A percentile compares a stretch with the other conserved stretches of the same genome.
Evolutionary conservation across 2,113 vertebrate species (phyloP).

Genomic region (Lophotis ruficrista): DNA sequence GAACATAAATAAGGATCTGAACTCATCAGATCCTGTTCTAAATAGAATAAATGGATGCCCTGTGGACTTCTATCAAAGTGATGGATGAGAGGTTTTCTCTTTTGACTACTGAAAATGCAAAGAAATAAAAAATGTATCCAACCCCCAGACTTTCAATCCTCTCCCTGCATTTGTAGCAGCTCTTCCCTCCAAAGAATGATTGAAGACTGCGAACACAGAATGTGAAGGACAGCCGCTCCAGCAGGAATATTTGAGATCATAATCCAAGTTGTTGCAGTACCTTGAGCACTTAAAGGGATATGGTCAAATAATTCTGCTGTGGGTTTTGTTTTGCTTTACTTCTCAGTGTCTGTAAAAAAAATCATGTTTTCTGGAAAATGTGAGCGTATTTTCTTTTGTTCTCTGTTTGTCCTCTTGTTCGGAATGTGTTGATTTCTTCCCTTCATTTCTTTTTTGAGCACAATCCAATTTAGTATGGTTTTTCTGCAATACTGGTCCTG

Average conservation of each 20-base stretch:
- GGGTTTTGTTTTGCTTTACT: neutral
- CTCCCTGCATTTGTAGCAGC: neutral
- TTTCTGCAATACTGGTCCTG: neutral
- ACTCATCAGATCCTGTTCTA: conserved; percentile 5
- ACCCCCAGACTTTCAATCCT: conserved; percentile 1
- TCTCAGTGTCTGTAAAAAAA: neutral
- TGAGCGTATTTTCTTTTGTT: neutral
- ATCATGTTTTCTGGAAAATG: neutral
- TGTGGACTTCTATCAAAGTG: conserved; percentile 53
- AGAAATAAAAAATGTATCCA: conserved; percentile 51
- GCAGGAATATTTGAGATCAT: conserved; percentile 14
- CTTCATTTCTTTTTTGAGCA: neutral
- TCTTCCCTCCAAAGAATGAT: neutral
- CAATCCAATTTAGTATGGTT: neutral
- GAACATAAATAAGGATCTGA: conserved; percentile 55
- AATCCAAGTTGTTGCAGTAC: neutral
- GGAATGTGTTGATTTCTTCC: neutral
- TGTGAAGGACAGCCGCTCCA: neutral
- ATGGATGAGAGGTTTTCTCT: conserved; percentile 58
- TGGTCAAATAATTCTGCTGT: neutral
- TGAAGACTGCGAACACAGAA: neutral
- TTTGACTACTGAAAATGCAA: conserved; percentile 58
- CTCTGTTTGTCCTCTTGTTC: neutral
- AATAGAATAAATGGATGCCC: conserved; percentile 55
- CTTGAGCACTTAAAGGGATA: neutral